Base-by-base conservation (phyloP, 2,797 vertebrate genomes). In the Psittacula derbiana region DNA sequence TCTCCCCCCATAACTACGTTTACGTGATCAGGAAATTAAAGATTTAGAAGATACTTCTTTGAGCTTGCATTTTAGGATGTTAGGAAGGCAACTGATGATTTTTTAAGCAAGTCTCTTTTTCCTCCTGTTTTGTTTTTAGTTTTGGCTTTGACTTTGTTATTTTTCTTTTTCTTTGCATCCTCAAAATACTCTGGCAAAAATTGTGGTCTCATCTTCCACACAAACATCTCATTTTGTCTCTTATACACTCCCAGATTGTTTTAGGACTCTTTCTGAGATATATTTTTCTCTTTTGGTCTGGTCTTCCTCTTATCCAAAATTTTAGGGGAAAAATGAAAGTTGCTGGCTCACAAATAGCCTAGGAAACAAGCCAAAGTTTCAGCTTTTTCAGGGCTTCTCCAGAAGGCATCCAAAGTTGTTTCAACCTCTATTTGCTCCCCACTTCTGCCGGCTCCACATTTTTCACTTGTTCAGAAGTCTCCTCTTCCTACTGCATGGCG, bases 401-500 rank as follows among this genome's bases (percentile, higher is more conserved):
- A 93, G 79, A 95, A 97, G 84, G 49, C 87, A 88, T 90, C 81
- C 57, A 57, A 76, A 84, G 12, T 88, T 88, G 13, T 86, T 92
- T 92, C 85, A 95, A 72, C 60, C 55, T 90, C 57, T 86, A 0
- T 66, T 81, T 91, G 41, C 64, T 90, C 88, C 73, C 43, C 41
- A 16, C 24, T 81, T 91, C n/a, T 1, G 5, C 36, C 69, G 33
- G 25, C 7, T 91, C 36, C 13, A 66, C 24, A 40, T 66, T 62
- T 24, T 80, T 91, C 78, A 10, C 44, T 65, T 67, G 60, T 86
- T 92, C 79, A 73, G 61, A 83, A 38, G 10, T 88, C 19, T 24
- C 23, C 10, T 78, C 74, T 62, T 80, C 20, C 52, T 96, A 31
- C 9, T 13, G 31, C 23, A 18, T 60, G 69, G 18, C 71, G 31